Base-by-base conservation (phyloP, 2,797 vertebrate species). In the Phoeniculus purpureus region DNA sequence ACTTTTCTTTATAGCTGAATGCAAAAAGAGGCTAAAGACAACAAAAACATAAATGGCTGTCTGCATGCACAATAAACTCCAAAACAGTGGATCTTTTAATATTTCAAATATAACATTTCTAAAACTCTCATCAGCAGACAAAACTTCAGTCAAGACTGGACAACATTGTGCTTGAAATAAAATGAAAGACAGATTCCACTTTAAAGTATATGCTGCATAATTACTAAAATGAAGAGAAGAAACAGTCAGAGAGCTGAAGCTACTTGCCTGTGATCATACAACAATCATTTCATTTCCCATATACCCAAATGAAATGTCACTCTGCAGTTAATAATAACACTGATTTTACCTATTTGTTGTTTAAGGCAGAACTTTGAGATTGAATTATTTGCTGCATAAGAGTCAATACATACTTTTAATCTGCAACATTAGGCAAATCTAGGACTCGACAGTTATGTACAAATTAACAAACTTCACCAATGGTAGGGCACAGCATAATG, bases 1-100 rank as follows among this genome's bases (percentile, higher is more conserved):
- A 99, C 90, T 98, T 98, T 95, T 99, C 99, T 95, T 98, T 98
- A 96, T 99, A 99, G 79, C 92, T 98, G 96, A 99, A 98, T 68
- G 99, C 98, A 97, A 99, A 99, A 82, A 98, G 95, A 7, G 98
- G 96, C 98, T 99, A 59, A 95, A 94, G 51, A 87, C 74, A 95
- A 88, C 19, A 87, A 79, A 94, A 26, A 6, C 8, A 73, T 50
- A 58, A 45, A 84, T 89, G 84, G 87, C n/a, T 40, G 29, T 66
- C 51, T 83, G 31, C 10, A 54, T 3, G 22, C 5, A 64, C 20
- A 73, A 2, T 15, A 85, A 89, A 14, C 17, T 83, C 21, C 70
- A 72, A 29, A 85, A 60, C 9, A 93, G 34, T 21, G 8, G 89
- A 73, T 3, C 4, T 14, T 52, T 13, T 70, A 91, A 8, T 56